A percentile compares a stretch with the other conserved stretches of the same genome.
phyloP scores from a whole-genome alignment of 2,113 vertebrate genomes.

The Amblyopsis rosae region DNA sequence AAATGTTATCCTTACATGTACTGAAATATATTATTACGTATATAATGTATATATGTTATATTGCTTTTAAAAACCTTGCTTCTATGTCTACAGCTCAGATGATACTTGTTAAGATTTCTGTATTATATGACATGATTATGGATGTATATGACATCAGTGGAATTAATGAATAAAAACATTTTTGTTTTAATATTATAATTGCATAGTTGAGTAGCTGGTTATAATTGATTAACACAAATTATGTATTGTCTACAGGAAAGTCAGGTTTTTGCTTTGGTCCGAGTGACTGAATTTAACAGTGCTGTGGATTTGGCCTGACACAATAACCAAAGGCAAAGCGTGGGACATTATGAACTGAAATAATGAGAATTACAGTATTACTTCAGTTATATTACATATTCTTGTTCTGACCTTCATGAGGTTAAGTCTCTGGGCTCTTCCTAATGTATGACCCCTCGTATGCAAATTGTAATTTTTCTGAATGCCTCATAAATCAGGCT shows the following conservation, averaged over 20 bases:
- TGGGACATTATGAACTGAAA: background rate
- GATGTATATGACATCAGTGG: too few relatives aligned
- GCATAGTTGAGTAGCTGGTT: background rate
- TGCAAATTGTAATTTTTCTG: background rate
- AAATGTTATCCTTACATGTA: too few relatives aligned
- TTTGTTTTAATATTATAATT: too few relatives aligned
- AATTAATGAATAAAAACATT: too few relatives aligned
- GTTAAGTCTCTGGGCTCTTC: constrained; percentile 1
- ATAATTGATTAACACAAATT: background rate
- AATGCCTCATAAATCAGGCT: constrained; percentile 1
- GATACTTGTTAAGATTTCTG: too few relatives aligned
- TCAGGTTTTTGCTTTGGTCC: background rate
- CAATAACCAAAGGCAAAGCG: background rate
- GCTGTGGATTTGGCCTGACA: background rate
- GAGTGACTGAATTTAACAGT: background rate
- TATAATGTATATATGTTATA: too few relatives aligned
- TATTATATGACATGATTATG: too few relatives aligned
- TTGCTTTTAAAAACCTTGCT: too few relatives aligned
- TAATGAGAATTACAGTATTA: constrained; percentile 2
- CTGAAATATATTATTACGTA: too few relatives aligned
- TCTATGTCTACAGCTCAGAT: too few relatives aligned
- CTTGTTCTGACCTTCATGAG: background rate
- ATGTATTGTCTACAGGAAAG: too few relatives aligned
- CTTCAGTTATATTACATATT: background rate
- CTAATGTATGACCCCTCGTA: constrained; percentile 22